Conservation (phyloP, 2,888 invertebrate species). For the Oligia latruncula region DNA sequence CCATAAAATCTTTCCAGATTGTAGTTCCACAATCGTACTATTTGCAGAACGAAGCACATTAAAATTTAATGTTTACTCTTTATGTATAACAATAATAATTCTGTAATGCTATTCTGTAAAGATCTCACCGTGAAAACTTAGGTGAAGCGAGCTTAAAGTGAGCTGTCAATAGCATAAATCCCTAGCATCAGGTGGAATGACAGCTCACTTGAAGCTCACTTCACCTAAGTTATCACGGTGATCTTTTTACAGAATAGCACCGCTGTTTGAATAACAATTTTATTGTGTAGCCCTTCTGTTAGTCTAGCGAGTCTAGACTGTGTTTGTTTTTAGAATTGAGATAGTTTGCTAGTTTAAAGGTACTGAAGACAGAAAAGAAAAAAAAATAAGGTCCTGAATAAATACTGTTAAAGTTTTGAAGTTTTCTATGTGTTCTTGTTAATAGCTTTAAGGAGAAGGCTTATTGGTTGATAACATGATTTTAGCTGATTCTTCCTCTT, state of each 20-base stretch:
- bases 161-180: too few species aligned
- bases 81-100: not conserved
- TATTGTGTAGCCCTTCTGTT: conserved; percentile 2
- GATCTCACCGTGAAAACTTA: too few species aligned
- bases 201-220: too few species aligned
- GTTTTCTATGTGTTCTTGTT: not conserved
- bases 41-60: not conserved
- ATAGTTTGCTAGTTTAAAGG: conserved; percentile 2
- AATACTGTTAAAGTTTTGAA: conserved; percentile 5
- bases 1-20: not conserved
- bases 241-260: too few species aligned
- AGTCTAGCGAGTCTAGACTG: not conserved
- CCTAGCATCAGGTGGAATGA: too few species aligned
- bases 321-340: conserved; percentile 20
- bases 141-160: too few species aligned
- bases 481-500: too few species aligned
- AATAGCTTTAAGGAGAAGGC: too few species aligned
- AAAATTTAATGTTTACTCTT: not conserved
- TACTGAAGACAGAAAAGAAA: not conserved
- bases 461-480: too few species aligned
- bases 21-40: not conserved
- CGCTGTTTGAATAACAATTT: conserved; percentile 10
- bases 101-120: not conserved
- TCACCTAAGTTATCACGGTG: too few species aligned
- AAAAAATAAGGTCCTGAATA: not conserved